These are phyloP conservation scores for Gerris lacustris DNA, from an alignment of 2,888 invertebrate species.

Conservation along the genomic window DNA sequence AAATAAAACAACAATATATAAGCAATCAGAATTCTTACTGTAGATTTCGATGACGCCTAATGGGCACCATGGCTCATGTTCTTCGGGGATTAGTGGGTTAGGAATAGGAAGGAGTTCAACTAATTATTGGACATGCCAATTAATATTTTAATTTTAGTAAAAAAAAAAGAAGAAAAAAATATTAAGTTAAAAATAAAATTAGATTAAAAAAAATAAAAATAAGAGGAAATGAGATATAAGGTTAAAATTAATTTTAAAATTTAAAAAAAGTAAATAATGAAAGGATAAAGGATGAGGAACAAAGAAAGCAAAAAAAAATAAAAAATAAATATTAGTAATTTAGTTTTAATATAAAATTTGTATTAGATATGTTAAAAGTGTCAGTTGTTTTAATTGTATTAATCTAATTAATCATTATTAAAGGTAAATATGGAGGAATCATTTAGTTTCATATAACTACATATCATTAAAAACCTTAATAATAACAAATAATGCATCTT, in stretches of 20 bases:
- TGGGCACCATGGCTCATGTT: conserved; percentile 84
- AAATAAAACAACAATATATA: not conserved
- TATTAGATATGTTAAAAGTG: conserved; percentile 7
- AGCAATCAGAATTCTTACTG: not conserved
- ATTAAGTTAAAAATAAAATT: not conserved
- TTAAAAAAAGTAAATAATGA: no score
- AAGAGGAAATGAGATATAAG: no score
- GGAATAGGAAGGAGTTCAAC: conserved; percentile 54
- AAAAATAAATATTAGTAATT: conserved; percentile 12
- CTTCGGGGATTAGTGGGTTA: conserved; percentile 74
- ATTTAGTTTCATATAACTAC: not conserved
- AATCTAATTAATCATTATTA: conserved; percentile 17
- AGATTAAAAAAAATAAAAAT: conserved; percentile 14
- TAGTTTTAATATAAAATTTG: conserved; percentile 15
- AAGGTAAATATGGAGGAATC: conserved; percentile 11
- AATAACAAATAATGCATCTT: no score
- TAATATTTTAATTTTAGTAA: no score
- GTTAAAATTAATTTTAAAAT: no score
- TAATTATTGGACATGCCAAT: conserved; percentile 20
- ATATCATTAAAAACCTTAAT: no score
- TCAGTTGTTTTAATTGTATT: no score
- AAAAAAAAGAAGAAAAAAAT: no score
- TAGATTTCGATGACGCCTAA: conserved; percentile 37
- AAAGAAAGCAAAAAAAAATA: conserved; percentile 15
- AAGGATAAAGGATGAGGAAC: no score